Conservation (phyloP, 2,113 vertebrate genomes). For the Amblyopsis rosae region DNA sequence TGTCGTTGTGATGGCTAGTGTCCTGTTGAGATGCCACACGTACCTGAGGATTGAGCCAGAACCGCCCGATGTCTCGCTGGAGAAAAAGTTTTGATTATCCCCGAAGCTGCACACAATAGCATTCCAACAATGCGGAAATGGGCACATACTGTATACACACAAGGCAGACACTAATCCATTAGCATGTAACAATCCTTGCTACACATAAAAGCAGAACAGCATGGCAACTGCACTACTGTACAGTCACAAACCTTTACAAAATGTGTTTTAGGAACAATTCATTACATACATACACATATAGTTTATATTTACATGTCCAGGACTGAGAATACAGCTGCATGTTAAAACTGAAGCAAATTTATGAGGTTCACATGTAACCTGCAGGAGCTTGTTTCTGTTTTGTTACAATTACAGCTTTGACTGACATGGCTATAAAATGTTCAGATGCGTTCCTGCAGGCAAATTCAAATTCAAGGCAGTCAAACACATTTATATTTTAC, state of each 20-base stretch:
- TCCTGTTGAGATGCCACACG: slow-evolving; percentile 5
- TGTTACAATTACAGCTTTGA: background rate
- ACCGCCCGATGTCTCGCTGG: background rate
- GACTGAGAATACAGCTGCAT: background rate
- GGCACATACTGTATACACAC: background rate
- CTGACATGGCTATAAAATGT: slow-evolving; percentile 6
- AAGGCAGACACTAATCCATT: background rate
- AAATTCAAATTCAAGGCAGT: background rate
- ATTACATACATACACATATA: background rate
- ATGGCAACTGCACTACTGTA: too few species aligned
- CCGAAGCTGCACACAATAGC: background rate
- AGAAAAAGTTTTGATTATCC: background rate
- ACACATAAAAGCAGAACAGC: too few species aligned
- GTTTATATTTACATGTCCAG: too few species aligned
- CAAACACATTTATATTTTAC: too few species aligned
- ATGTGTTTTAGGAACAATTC: too few species aligned
- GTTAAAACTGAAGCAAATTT: slow-evolving; percentile 19
- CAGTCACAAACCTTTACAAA: too few species aligned
- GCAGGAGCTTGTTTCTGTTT: slow-evolving; percentile 47
- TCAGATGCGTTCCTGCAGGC: slow-evolving; percentile 12
- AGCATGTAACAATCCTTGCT: too few species aligned
- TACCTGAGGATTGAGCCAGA: background rate
- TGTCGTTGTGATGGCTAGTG: slow-evolving; percentile 17
- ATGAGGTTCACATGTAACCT: slow-evolving; percentile 27
- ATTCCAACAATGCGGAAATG: background rate